phyloP scores from a whole-genome alignment of 2,113 vertebrate genomes.

The Dermatemys mawii region DNA sequence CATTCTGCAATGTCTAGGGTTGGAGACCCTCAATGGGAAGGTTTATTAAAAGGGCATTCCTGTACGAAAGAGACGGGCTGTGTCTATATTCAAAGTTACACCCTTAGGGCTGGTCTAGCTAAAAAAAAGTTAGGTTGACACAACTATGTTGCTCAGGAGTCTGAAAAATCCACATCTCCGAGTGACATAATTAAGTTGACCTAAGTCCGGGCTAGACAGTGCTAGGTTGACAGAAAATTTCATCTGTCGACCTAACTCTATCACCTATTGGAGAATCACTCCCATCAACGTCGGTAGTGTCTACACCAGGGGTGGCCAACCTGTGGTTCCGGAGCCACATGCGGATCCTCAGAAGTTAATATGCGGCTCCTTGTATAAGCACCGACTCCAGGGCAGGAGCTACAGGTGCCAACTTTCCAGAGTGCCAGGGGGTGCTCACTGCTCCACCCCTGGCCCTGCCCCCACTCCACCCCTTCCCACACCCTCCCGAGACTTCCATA shows the following conservation, averaged over 20 bases:
- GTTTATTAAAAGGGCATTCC: neutral
- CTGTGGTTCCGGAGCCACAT: no score
- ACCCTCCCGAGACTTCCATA: no score
- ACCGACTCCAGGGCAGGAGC: no score
- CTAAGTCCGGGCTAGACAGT: neutral
- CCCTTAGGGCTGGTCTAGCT: neutral
- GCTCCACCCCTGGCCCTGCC: no score
- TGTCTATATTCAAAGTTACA: neutral
- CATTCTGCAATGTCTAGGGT: neutral
- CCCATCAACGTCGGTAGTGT: neutral
- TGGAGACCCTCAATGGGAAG: accelerated
- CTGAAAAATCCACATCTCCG: neutral
- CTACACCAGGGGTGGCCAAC: no score
- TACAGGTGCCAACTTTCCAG: no score
- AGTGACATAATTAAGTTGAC: neutral
- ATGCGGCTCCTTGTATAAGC: no score
- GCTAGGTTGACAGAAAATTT: neutral
- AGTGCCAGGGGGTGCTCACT: no score
- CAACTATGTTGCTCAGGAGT: neutral
- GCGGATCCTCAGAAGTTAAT: no score
- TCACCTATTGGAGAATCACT: no score
- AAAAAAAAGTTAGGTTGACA: neutral
- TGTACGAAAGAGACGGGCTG: neutral
- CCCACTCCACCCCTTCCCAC: no score
- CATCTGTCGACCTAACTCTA: neutral